Evolutionary conservation across 2,888 invertebrate genomes (phyloP).

Genomic region (Cistogaster globosa): DNA sequence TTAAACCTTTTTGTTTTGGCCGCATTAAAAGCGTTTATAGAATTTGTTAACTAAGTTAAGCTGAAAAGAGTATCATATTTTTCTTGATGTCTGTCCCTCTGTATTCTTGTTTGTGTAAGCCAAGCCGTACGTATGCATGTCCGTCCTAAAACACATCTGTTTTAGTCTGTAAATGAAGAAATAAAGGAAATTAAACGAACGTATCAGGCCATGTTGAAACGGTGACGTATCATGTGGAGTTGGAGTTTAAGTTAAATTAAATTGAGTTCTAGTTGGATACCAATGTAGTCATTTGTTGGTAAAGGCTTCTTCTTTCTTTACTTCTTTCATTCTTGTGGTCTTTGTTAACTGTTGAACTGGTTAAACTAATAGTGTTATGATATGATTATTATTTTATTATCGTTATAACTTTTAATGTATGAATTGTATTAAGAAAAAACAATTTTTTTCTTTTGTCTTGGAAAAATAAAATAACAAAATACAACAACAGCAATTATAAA

Average conservation of each 20-base stretch:
- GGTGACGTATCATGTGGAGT: slow-evolving; percentile 65
- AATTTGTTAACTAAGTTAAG: slow-evolving; percentile 59
- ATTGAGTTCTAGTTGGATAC: slow-evolving; percentile 37
- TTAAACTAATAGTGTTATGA: slow-evolving; percentile 76
- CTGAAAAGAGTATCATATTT: slow-evolving; percentile 8
- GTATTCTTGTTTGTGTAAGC: background rate
- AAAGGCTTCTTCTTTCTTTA: slow-evolving; percentile 33
- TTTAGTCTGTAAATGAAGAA: slow-evolving; percentile 65
- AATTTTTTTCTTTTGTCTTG: background rate
- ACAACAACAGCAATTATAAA: background rate
- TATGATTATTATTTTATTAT: slow-evolving; percentile 78
- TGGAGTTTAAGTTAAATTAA: slow-evolving; percentile 62
- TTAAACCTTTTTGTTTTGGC: slow-evolving; percentile 65
- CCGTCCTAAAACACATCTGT: slow-evolving; percentile 37
- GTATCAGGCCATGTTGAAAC: slow-evolving; percentile 42
- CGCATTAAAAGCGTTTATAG: slow-evolving; percentile 67
- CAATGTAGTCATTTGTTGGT: background rate
- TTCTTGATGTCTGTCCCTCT: background rate
- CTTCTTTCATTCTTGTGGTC: background rate
- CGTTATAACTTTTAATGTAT: slow-evolving; percentile 68
- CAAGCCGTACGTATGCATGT: background rate
- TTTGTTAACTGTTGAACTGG: slow-evolving; percentile 76
- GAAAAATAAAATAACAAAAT: slow-evolving; percentile 2
- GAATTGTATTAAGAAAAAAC: slow-evolving; percentile 51
- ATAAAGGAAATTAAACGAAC: slow-evolving; percentile 66